Evolutionary conservation across 2,888 invertebrate genomes (phyloP).

Genomic region (Eumacrocentrus americanus): DNA sequence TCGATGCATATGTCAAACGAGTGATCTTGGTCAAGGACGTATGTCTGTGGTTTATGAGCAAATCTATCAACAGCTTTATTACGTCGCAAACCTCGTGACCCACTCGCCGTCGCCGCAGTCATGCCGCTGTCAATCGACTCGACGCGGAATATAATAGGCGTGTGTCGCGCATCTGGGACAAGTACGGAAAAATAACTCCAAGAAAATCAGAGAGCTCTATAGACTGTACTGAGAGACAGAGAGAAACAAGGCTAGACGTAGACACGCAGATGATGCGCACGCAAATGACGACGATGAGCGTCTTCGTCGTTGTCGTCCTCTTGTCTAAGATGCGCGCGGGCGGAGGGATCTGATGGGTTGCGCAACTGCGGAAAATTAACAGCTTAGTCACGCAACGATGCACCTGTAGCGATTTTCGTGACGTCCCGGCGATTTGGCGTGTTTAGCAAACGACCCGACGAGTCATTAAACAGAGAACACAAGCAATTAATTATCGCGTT

Average conservation of each 20-base stretch:
- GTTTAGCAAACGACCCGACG: slow-evolving; percentile 51
- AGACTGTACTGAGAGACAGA: background rate
- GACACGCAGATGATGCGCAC: slow-evolving; percentile 1
- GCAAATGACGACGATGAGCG: background rate
- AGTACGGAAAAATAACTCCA: background rate
- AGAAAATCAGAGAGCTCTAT: slow-evolving; percentile 1
- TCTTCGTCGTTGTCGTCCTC: background rate
- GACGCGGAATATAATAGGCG: slow-evolving; percentile 20
- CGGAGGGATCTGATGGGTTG: slow-evolving; percentile 18
- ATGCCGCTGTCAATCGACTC: slow-evolving; percentile 24
- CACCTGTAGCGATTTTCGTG: slow-evolving; percentile 51
- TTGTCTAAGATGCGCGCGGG: background rate
- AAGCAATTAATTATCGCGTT: slow-evolving; percentile 57
- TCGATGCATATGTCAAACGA: background rate
- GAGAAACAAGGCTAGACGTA: background rate
- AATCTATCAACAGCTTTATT: background rate
- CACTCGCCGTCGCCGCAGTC: background rate
- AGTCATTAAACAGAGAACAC: slow-evolving; percentile 54
- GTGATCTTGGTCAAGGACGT: slow-evolving; percentile 23
- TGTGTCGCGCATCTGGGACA: slow-evolving; percentile 20
- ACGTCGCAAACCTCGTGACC: background rate
- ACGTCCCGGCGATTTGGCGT: slow-evolving; percentile 49
- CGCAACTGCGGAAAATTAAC: slow-evolving; percentile 42
- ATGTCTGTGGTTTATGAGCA: slow-evolving; percentile 5
- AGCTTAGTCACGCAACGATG: slow-evolving; percentile 48